A percentile compares a stretch with the other conserved stretches of the same genome.
Conservation (phyloP, 2,113 vertebrate genomes). For the Felis chaus region DNA sequence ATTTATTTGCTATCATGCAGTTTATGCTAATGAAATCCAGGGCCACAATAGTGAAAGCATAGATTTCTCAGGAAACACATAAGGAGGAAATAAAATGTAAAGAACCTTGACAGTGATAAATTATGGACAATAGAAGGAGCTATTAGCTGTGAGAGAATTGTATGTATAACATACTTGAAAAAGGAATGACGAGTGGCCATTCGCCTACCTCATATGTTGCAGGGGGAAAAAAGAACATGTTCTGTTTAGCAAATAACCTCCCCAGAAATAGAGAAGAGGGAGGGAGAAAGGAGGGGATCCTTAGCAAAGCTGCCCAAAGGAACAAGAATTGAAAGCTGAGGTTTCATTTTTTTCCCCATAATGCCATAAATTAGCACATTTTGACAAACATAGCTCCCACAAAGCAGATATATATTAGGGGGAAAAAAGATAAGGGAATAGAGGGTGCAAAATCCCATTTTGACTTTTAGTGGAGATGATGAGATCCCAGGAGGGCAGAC, state of each 20-base stretch:
- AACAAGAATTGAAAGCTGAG: conserved; percentile 63
- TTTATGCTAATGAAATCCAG: conserved; percentile 78
- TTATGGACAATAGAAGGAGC: conserved; percentile 87
- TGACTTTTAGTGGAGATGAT: conserved; percentile 97
- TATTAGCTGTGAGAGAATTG: conserved; percentile 85
- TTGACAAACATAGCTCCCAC: conserved; percentile 81
- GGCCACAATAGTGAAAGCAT: conserved; percentile 72
- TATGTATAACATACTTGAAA: conserved; percentile 77
- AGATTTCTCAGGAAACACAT: conserved; percentile 82
- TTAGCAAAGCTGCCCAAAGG: conserved; percentile 64
- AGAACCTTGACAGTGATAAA: conserved; percentile 87
- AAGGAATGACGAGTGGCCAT: conserved; percentile 83
- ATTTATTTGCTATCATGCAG: conserved; percentile 61
- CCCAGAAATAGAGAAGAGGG: conserved; percentile 58
- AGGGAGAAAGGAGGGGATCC: conserved; percentile 2
- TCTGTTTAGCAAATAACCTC: conserved; percentile 81
- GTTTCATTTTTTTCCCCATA: conserved; percentile 56
- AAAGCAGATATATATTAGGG: conserved; percentile 76
- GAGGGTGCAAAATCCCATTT: conserved; percentile 93
- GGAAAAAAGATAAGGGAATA: conserved; percentile 88
- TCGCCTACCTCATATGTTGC: conserved; percentile 79
- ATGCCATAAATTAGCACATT: conserved; percentile 79
- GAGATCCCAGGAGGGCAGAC: conserved; percentile 92
- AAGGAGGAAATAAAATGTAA: conserved; percentile 83
- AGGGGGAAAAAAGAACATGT: conserved; percentile 66